Evolutionary conservation across 2,797 vertebrate species (phyloP).

Genomic region (Pangasius larnaudii): DNA sequence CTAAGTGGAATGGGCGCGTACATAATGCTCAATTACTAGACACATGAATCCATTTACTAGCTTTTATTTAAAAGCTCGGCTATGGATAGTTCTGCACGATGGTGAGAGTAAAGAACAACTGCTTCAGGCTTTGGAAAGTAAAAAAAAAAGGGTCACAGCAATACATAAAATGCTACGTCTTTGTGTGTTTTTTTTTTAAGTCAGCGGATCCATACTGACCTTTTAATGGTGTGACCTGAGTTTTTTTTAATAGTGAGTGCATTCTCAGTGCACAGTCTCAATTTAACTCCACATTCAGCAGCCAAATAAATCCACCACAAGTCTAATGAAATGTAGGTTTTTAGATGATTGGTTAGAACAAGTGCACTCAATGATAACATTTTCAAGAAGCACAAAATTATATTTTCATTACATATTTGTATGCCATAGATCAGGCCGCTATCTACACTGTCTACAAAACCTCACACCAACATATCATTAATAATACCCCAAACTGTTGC

Average conservation of each 20-base stretch:
- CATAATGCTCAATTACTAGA: slow-evolving; percentile 37
- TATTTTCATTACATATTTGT: not conserved
- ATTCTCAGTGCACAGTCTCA: not conserved
- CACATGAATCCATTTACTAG: slow-evolving; percentile 18
- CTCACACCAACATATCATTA: not conserved
- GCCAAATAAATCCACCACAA: not conserved
- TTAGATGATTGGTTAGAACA: slow-evolving; percentile 7
- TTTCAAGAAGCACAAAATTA: not conserved
- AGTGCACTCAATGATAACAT: not conserved
- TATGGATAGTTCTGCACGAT: slow-evolving; percentile 3
- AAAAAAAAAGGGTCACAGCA: not conserved
- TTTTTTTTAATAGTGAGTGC: slow-evolving; percentile 26
- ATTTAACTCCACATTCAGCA: slow-evolving; percentile 9
- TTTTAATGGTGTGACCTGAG: slow-evolving; percentile 32
- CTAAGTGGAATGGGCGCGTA: slow-evolving; percentile 29
- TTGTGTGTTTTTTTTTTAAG: slow-evolving; percentile 1
- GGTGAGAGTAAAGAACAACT: not conserved
- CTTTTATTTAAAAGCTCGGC: slow-evolving; percentile 34
- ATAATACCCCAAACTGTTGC: not conserved
- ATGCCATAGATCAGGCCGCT: not conserved
- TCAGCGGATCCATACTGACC: slow-evolving; percentile 15
- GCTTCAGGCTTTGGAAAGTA: not conserved
- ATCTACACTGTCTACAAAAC: slow-evolving; percentile 1
- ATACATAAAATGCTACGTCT: slow-evolving; percentile 6
- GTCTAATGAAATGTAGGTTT: not conserved